Conservation (phyloP, 2,797 vertebrate species). For the Acanthiza pusilla region DNA sequence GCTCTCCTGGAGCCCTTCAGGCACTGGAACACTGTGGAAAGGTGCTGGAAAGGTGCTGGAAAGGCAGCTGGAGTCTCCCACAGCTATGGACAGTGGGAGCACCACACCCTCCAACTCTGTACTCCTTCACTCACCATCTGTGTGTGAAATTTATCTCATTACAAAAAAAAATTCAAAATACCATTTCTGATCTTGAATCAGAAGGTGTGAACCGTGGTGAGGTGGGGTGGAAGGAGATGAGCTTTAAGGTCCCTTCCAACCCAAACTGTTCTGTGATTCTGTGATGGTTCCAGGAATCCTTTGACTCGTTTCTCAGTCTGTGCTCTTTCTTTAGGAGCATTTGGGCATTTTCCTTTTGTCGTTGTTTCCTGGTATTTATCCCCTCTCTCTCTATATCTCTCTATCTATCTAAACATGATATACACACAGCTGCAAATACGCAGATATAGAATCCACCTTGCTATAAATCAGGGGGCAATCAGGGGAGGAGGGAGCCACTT, state of each 20-base stretch:
- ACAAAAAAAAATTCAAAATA: background rate
- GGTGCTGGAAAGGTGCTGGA: no score
- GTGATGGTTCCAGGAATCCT: background rate
- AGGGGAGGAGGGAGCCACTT: background rate
- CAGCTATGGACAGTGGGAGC: accelerated
- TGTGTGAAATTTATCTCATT: background rate
- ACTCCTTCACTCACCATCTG: no score
- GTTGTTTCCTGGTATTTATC: background rate
- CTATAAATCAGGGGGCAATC: background rate
- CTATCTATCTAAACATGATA: background rate
- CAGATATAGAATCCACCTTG: no score
- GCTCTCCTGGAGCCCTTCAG: background rate
- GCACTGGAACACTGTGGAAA: background rate
- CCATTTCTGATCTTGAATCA: background rate
- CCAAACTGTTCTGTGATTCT: background rate
- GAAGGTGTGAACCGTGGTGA: background rate
- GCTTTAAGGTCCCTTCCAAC: background rate
- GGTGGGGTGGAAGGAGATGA: background rate
- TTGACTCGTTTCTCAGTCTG: background rate
- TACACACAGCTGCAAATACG: accelerated
- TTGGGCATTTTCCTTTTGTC: background rate
- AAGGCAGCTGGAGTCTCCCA: background rate
- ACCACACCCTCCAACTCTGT: background rate
- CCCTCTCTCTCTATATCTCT: background rate
- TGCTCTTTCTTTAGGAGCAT: background rate